These are phyloP conservation scores for Pollenia angustigena DNA, from an alignment of 2,888 invertebrate genomes.

Conservation along the genomic window DNA sequence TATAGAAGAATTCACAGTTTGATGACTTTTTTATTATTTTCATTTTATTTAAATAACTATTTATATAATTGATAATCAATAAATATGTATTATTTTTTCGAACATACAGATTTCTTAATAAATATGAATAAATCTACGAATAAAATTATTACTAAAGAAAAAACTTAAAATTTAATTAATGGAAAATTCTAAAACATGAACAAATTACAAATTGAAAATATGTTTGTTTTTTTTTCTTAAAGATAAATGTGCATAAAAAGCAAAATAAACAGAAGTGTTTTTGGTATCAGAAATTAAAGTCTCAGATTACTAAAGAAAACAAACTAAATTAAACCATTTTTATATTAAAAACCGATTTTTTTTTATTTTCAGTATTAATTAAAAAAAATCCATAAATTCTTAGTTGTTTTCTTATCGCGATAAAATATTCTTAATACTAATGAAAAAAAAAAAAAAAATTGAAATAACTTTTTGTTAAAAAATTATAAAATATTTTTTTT, in stretches of 20 bases:
- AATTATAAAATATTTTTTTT: no score
- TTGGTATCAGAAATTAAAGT: slow-evolving; percentile 66
- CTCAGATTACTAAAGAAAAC: slow-evolving; percentile 11
- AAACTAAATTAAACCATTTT: not conserved
- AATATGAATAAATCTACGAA: slow-evolving; percentile 53
- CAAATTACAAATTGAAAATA: slow-evolving; percentile 19
- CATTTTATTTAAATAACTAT: slow-evolving; percentile 68
- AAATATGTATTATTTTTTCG: slow-evolving; percentile 49
- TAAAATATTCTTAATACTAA: slow-evolving; percentile 23
- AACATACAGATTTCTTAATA: slow-evolving; percentile 62
- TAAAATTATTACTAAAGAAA: slow-evolving; percentile 45
- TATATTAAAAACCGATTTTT: slow-evolving; percentile 16
- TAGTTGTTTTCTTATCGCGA: no score
- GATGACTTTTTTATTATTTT: slow-evolving; percentile 37
- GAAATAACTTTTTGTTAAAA: no score
- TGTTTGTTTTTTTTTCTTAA: not conserved
- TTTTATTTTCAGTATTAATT: not conserved
- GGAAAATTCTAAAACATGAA: slow-evolving; percentile 20
- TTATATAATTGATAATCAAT: slow-evolving; percentile 65
- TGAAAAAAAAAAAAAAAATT: slow-evolving; percentile 17
- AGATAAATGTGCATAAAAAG: slow-evolving; percentile 14
- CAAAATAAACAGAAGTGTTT: slow-evolving; percentile 53
- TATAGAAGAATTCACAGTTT: not conserved
- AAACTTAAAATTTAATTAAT: slow-evolving; percentile 17
- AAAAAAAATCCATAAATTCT: not conserved